Evolutionary conservation across 2,888 invertebrate species (phyloP).

Genomic region (Spisula subtruncata): DNA sequence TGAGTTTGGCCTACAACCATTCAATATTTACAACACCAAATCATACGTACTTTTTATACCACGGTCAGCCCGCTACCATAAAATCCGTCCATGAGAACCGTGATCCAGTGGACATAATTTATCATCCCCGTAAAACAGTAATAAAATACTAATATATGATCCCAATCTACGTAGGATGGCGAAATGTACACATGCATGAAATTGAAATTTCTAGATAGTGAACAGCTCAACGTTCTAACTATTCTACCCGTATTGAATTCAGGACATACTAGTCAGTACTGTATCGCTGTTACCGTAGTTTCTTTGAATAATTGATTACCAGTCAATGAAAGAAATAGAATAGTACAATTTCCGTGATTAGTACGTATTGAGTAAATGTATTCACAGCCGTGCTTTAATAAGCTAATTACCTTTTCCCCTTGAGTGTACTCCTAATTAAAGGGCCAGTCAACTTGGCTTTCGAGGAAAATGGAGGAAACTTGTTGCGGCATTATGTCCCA

Average conservation of each 20-base stretch:
- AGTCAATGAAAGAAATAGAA: neutral
- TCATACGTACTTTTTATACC: slow-evolving; percentile 13
- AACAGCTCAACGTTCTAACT: neutral
- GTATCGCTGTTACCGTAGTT: slow-evolving; percentile 16
- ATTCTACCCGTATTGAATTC: neutral
- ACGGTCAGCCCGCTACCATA: neutral
- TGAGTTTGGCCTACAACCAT: neutral
- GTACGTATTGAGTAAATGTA: no score
- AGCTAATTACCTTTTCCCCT: no score
- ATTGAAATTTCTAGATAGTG: neutral
- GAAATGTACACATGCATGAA: no score
- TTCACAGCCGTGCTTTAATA: no score
- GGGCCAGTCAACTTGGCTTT: no score
- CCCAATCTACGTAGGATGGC: no score
- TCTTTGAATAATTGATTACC: slow-evolving; percentile 8
- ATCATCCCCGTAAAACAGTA: no score
- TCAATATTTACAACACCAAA: neutral
- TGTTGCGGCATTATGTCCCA: no score
- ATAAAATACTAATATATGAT: no score
- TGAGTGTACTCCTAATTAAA: no score
- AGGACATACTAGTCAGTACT: slow-evolving; percentile 11
- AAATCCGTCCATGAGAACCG: neutral
- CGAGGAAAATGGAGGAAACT: no score
- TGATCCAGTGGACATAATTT: neutral
- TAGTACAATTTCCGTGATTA: no score